Conservation (phyloP, 1,140 invertebrate genomes). For the Physella acuta region DNA sequence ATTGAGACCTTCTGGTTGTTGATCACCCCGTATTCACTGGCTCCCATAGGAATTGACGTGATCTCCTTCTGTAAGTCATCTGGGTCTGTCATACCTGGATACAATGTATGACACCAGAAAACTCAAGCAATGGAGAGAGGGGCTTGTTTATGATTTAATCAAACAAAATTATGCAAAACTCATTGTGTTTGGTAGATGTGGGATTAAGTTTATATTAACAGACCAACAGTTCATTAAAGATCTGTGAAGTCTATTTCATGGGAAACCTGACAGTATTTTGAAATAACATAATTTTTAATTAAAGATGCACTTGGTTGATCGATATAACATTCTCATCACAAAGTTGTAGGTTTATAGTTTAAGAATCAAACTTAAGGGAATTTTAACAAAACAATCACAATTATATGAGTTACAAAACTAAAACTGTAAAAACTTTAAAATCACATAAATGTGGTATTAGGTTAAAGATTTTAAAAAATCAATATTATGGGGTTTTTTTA, state of each 20-base stretch:
- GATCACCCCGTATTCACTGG: no score
- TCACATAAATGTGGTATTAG: no score
- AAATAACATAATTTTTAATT: no score
- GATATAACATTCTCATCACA: no score
- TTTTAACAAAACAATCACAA: no score
- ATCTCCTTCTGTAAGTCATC: conserved; percentile 9
- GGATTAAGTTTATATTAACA: neutral
- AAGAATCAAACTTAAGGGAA: no score
- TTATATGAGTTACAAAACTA: no score
- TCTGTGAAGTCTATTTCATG: neutral
- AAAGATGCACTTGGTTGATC: no score
- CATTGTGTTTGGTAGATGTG: neutral
- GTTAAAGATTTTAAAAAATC: neutral
- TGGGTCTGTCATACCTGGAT: neutral
- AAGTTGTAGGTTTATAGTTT: no score
- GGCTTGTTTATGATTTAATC: neutral
- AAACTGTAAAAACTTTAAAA: no score
- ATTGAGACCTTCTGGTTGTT: neutral
- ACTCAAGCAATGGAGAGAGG: neutral
- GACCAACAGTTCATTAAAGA: neutral
- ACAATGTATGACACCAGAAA: neutral
- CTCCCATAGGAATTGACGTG: neutral
- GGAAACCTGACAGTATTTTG: neutral
- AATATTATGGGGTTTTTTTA: neutral
- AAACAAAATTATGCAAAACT: neutral